Evolutionary conservation across 2,888 invertebrate genomes (phyloP).

Genomic region (Eutolmus rufibarbis): DNA sequence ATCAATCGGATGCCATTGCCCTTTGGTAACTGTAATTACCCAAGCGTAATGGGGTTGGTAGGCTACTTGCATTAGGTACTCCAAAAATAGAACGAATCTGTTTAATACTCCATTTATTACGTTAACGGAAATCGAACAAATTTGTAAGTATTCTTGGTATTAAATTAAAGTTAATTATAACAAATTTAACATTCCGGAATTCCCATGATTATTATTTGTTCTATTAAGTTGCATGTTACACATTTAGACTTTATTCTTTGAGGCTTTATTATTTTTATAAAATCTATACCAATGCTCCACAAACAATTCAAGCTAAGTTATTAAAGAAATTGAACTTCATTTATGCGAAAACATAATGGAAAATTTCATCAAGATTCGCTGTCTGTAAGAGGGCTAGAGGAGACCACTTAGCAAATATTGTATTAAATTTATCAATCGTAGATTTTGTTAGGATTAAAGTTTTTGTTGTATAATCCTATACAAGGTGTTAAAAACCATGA

Average conservation of each 20-base stretch:
- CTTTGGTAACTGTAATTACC: background rate
- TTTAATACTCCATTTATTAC: background rate
- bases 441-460: too few relatives aligned
- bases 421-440: too few relatives aligned
- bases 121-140: background rate
- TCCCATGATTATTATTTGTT: background rate
- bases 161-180: background rate
- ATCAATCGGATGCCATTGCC: background rate
- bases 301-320: too few relatives aligned
- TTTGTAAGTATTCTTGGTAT: background rate
- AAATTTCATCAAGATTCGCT: too few relatives aligned
- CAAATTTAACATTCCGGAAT: background rate
- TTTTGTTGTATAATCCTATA: background rate
- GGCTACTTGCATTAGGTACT: background rate
- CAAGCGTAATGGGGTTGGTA: background rate
- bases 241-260: too few relatives aligned
- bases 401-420: too few relatives aligned
- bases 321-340: too few relatives aligned
- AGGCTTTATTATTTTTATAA: too few relatives aligned
- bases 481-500: background rate
- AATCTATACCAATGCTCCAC: too few relatives aligned
- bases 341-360: too few relatives aligned
- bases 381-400: too few relatives aligned
- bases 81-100: background rate
- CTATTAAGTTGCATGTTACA: too few relatives aligned